phyloP scores from a whole-genome alignment of 2,888 invertebrate species.

The Tetranychus truncatus region DNA sequence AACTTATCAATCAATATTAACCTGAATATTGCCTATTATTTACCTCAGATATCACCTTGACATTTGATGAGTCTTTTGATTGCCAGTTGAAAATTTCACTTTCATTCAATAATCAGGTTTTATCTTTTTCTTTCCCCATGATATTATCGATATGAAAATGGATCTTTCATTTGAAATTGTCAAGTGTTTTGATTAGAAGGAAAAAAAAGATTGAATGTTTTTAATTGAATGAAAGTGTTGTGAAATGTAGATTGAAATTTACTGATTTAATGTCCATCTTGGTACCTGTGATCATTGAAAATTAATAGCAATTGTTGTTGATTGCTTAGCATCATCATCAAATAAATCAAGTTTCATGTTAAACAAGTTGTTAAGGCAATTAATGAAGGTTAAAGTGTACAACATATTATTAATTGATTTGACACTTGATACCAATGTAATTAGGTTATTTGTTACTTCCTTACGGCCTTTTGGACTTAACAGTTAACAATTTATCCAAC shows the following conservation, averaged over 20 bases:
- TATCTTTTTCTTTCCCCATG: too few relatives aligned
- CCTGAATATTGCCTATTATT: slow-evolving; percentile 5
- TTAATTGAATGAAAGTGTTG: too few relatives aligned
- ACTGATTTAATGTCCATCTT: background rate
- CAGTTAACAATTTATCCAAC: background rate
- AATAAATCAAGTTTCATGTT: too few relatives aligned
- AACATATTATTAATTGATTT: background rate
- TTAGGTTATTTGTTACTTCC: background rate
- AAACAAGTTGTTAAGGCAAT: background rate
- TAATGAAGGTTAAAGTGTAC: background rate
- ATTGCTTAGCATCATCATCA: too few relatives aligned
- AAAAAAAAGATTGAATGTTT: too few relatives aligned
- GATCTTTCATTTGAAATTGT: too few relatives aligned
- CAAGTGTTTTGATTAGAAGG: too few relatives aligned
- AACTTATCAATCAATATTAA: slow-evolving; percentile 1
- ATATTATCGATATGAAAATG: too few relatives aligned
- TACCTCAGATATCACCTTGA: background rate
- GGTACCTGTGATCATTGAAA: background rate
- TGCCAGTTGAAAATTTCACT: background rate
- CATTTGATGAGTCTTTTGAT: background rate
- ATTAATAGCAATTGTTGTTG: too few relatives aligned
- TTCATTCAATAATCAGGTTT: too few relatives aligned
- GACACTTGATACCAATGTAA: slow-evolving; percentile 1
- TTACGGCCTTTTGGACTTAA: background rate
- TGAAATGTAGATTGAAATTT: too few relatives aligned